Evolutionary conservation across 2,888 invertebrate species (phyloP).

Genomic region (Hyposoter didymator): DNA sequence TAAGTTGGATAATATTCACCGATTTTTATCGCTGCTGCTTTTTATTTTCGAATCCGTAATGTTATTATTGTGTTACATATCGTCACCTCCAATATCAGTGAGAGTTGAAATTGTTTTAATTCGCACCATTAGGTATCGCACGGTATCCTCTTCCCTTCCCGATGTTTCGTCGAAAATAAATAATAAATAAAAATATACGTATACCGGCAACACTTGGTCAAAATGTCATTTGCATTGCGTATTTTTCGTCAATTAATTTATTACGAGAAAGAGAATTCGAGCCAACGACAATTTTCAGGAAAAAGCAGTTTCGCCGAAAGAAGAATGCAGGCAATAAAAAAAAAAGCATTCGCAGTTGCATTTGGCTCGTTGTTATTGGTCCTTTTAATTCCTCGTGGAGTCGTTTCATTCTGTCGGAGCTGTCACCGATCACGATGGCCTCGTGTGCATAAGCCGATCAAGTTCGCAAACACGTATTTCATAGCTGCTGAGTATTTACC

Average conservation of each 20-base stretch:
- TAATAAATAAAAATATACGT: no score
- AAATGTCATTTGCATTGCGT: background rate
- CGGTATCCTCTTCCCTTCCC: conserved; percentile 28
- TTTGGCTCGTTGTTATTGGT: conserved; percentile 20
- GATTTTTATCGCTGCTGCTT: background rate
- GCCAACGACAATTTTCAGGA: background rate
- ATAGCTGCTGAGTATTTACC: conserved; percentile 1
- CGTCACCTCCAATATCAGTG: no score
- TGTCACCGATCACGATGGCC: conserved; percentile 64
- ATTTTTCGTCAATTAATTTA: background rate
- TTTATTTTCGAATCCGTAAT: no score
- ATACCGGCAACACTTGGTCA: background rate
- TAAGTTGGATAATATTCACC: background rate
- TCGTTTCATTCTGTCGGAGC: conserved; percentile 67
- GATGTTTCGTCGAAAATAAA: conserved; percentile 58
- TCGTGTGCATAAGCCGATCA: conserved; percentile 54
- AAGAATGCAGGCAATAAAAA: background rate
- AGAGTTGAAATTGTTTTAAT: no score
- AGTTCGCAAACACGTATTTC: conserved; percentile 61
- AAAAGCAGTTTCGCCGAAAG: background rate
- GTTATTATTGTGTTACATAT: no score
- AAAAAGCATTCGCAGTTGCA: background rate
- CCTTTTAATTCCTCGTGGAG: conserved; percentile 68
- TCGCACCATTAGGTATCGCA: no score
- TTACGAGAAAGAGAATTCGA: background rate